phyloP scores from a whole-genome alignment of 2,888 invertebrate genomes.

The Drosophila emarginata region DNA sequence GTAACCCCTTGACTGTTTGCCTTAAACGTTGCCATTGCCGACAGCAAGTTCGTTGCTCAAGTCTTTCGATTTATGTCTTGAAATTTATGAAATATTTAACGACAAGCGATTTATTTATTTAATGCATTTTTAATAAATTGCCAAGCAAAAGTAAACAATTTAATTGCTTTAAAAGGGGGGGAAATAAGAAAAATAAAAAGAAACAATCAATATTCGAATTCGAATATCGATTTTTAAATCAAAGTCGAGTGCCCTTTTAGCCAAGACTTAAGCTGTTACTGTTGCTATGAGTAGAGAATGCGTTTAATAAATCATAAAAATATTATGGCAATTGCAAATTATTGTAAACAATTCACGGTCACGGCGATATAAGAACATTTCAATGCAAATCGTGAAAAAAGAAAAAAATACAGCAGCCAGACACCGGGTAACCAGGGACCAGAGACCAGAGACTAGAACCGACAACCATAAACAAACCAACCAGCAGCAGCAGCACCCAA shows the following conservation, averaged over 20 bases:
- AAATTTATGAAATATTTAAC: constrained; percentile 65
- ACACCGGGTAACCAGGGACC: constrained; percentile 3
- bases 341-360: constrained; percentile 71
- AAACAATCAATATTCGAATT: neutral
- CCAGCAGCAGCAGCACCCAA: constrained; percentile 53
- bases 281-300: constrained; percentile 31
- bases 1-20: too few relatives aligned
- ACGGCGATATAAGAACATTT: constrained; percentile 49
- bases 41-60: constrained; percentile 58
- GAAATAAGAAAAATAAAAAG: neutral
- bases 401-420: constrained; percentile 22
- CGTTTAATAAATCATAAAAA: constrained; percentile 71
- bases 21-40: neutral
- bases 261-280: constrained; percentile 18
- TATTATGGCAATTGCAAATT: constrained; percentile 75
- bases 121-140: constrained; percentile 65
- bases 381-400: constrained; percentile 39
- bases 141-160: constrained; percentile 56
- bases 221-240: constrained; percentile 8
- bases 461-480: constrained; percentile 28
- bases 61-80: constrained; percentile 56
- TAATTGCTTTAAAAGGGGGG: constrained; percentile 53
- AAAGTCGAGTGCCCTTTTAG: constrained; percentile 50
- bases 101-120: constrained; percentile 63
- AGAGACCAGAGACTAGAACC: constrained; percentile 11